Evolutionary conservation across 2,113 vertebrate species (phyloP).

Genomic region (Nothobranchius furzeri): DNA sequence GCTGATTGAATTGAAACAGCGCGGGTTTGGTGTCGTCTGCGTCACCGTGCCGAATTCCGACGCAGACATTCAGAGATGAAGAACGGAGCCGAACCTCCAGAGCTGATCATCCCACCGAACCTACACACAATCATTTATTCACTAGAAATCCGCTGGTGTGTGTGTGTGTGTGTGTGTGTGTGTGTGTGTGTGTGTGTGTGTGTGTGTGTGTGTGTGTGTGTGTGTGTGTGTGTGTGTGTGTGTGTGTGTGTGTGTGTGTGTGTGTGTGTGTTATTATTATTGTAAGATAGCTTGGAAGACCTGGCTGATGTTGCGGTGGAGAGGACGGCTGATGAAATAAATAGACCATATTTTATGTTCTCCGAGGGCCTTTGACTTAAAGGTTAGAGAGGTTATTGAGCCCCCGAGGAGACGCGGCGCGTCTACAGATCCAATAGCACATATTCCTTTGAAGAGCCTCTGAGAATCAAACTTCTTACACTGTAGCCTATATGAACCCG

Average conservation of each 20-base stretch:
- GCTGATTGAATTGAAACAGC: slow-evolving; percentile 73
- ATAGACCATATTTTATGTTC: slow-evolving; percentile 48
- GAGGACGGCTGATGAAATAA: slow-evolving; percentile 44
- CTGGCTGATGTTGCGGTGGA: slow-evolving; percentile 18
- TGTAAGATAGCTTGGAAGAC: slow-evolving; percentile 27
- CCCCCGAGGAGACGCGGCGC: slow-evolving; percentile 47
- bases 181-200: neutral
- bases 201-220: slow-evolving; percentile 12
- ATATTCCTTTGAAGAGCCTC: slow-evolving; percentile 50
- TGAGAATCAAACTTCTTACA: slow-evolving; percentile 61
- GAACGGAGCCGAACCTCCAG: slow-evolving; percentile 11
- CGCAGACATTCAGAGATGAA: slow-evolving; percentile 24
- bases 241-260: neutral
- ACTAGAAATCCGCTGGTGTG: neutral
- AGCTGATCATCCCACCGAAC: slow-evolving; percentile 1
- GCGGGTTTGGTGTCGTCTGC: slow-evolving; percentile 36
- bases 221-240: no score
- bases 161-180: no score
- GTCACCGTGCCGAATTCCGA: slow-evolving; percentile 50
- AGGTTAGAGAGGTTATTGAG: slow-evolving; percentile 60
- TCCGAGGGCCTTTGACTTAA: slow-evolving; percentile 57
- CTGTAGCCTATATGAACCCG: slow-evolving; percentile 52
- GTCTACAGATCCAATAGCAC: slow-evolving; percentile 55
- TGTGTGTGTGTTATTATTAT: slow-evolving; percentile 17
- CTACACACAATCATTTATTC: slow-evolving; percentile 1